These are phyloP conservation scores for Rutpela maculata DNA, from an alignment of 2,888 invertebrate genomes.

Conservation along the genomic window DNA sequence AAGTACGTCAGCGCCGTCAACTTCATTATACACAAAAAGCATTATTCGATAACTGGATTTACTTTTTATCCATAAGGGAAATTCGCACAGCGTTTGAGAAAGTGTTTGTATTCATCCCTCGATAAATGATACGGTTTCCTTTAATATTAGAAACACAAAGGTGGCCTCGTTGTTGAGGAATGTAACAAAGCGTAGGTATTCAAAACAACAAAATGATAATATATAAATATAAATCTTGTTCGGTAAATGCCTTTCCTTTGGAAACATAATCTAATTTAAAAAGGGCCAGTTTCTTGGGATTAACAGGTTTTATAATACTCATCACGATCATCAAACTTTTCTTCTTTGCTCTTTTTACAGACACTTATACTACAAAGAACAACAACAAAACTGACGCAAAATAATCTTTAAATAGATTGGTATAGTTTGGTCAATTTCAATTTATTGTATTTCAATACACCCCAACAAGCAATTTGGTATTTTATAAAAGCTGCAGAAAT, in stretches of 20 bases:
- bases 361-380: no score
- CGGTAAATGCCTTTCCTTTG: neutral
- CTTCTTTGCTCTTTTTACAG: neutral
- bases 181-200: neutral
- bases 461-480: no score
- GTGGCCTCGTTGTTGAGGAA: neutral
- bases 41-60: conserved; percentile 24
- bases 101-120: neutral
- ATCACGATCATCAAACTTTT: neutral
- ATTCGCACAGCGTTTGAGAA: neutral
- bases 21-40: conserved; percentile 1
- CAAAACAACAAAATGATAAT: neutral
- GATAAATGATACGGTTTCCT: neutral
- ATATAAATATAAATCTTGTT: neutral
- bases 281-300: neutral
- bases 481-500: no score
- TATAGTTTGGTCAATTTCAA: no score
- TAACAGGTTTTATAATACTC: neutral
- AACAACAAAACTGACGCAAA: no score
- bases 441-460: no score
- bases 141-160: neutral
- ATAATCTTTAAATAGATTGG: no score
- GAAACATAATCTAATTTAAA: neutral
- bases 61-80: neutral
- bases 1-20: conserved; percentile 11